A percentile compares a stretch with the other conserved stretches of the same genome.
Evolutionary conservation across 2,113 vertebrate genomes (phyloP).

Genomic region (Tyrannus savana): DNA sequence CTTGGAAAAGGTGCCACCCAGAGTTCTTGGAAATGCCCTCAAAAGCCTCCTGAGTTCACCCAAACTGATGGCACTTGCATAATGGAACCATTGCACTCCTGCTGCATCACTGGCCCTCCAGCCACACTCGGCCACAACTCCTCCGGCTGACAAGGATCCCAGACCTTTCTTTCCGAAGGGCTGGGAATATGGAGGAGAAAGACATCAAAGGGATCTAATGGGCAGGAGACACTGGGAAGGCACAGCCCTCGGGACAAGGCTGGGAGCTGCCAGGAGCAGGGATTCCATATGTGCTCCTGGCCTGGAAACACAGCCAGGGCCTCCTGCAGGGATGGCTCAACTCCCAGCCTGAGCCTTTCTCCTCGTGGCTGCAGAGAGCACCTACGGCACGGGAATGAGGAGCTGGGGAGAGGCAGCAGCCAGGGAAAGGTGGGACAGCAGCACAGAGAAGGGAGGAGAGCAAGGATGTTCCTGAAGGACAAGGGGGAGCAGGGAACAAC

Average conservation of each 20-base stretch:
- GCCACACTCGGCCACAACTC: background rate
- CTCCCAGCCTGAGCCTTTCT: background rate
- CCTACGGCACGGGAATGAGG: fast-evolving
- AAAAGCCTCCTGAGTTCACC: background rate
- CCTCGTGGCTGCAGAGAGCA: background rate
- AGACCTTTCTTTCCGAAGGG: background rate
- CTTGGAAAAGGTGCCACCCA: slow-evolving; percentile 21
- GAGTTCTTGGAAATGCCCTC: slow-evolving; percentile 45
- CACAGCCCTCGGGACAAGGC: fast-evolving
- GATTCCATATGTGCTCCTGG: background rate
- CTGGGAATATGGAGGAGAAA: background rate
- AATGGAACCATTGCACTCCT: background rate
- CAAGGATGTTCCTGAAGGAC: background rate
- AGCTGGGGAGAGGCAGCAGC: background rate
- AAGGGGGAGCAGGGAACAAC: background rate
- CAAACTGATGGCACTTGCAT: background rate
- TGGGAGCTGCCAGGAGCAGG: background rate
- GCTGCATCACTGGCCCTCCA: background rate
- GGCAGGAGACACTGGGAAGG: background rate
- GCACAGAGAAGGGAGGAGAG: background rate
- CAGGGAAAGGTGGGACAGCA: background rate
- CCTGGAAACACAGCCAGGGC: background rate
- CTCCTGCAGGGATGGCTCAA: background rate
- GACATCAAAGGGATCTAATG: background rate
- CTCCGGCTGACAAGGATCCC: background rate